These are phyloP conservation scores for Ceraclea dissimilis DNA, from an alignment of 2,888 invertebrate species.

Conservation along the genomic window DNA sequence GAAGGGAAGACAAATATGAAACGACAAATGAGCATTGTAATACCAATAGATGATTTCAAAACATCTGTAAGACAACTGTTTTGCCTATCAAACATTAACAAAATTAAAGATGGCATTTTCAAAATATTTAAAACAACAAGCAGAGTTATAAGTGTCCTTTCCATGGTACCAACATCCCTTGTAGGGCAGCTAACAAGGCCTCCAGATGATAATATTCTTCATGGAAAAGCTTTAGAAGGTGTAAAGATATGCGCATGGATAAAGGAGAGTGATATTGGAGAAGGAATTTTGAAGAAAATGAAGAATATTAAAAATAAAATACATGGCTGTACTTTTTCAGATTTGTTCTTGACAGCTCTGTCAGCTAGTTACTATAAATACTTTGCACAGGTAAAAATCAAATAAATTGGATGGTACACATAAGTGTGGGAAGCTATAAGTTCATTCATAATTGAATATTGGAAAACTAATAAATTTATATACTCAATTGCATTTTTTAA, in stretches of 20 bases:
- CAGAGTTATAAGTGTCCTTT: conserved; percentile 7
- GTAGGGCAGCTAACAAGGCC: conserved; percentile 30
- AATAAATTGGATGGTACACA: no score
- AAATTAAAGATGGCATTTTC: background rate
- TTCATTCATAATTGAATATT: no score
- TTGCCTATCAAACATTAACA: background rate
- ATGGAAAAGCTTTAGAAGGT: conserved; percentile 39
- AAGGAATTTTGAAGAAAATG: conserved; percentile 35
- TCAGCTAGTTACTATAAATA: conserved; percentile 41
- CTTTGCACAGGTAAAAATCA: conserved; percentile 37
- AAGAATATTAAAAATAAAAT: conserved; percentile 35
- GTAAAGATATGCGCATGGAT: conserved; percentile 39
- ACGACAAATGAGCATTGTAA: background rate
- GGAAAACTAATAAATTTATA: no score
- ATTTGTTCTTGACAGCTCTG: conserved; percentile 42
- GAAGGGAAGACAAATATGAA: conserved; percentile 19
- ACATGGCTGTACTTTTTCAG: conserved; percentile 37
- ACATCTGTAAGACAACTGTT: conserved; percentile 1
- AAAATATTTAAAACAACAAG: background rate
- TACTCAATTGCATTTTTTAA: no score
- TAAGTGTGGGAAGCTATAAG: no score
- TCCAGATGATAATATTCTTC: conserved; percentile 39
- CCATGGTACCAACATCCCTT: conserved; percentile 28
- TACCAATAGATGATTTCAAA: background rate
- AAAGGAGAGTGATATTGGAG: conserved; percentile 31